A percentile compares a stretch with the other conserved stretches of the same genome.
Conservation (phyloP, 1,140 invertebrate genomes). For the Palaemon carinicauda region DNA sequence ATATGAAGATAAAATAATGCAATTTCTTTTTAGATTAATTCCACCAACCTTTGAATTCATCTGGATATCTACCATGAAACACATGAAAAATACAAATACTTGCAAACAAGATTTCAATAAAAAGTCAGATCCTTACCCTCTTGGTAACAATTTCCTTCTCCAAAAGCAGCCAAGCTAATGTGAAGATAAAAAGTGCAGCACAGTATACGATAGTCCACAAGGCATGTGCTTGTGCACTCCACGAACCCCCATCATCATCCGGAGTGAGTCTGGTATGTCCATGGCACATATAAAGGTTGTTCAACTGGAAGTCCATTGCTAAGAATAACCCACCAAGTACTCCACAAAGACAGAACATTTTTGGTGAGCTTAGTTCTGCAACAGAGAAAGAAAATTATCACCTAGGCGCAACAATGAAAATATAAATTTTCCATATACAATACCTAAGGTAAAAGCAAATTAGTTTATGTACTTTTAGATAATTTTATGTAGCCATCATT, state of each 20-base stretch:
- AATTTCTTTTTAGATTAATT: too few species aligned
- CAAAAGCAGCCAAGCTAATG: slow-evolving; percentile 48
- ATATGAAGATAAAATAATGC: too few species aligned
- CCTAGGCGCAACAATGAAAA: too few species aligned
- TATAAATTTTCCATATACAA: too few species aligned
- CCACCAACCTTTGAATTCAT: too few species aligned
- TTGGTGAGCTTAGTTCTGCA: slow-evolving; percentile 49
- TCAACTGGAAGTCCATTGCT: slow-evolving; percentile 55
- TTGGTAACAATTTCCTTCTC: slow-evolving; percentile 43
- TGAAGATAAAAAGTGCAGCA: slow-evolving; percentile 47
- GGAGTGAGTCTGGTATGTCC: not conserved
- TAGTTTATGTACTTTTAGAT: too few species aligned
- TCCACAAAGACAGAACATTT: slow-evolving; percentile 53
- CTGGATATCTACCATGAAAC: too few species aligned
- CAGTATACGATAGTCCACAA: slow-evolving; percentile 55
- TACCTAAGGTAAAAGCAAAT: too few species aligned
- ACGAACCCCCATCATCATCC: not conserved
- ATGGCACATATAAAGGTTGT: slow-evolving; percentile 45
- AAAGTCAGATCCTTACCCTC: slow-evolving; percentile 1
- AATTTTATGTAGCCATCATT: too few species aligned
- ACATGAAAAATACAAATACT: too few species aligned
- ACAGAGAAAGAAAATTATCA: not conserved
- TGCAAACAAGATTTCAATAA: too few species aligned
- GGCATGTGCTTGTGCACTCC: slow-evolving; percentile 46
- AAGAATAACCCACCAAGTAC: slow-evolving; percentile 52